These are phyloP conservation scores for Chromis chromis DNA, from an alignment of 2,797 vertebrate species.

Conservation along the genomic window DNA sequence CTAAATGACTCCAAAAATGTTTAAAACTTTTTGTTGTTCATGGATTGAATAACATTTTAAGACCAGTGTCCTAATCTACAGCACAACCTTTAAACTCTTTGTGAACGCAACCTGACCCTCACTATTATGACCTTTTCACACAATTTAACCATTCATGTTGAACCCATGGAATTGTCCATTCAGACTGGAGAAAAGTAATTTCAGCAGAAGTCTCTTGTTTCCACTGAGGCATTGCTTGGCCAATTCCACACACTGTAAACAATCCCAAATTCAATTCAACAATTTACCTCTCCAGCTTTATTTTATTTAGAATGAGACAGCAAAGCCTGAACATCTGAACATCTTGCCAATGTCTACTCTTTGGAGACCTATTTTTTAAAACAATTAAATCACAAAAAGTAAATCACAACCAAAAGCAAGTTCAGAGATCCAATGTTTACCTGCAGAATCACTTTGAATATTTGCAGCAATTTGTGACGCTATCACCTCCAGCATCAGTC, in stretches of 20 bases:
- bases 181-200: slow-evolving; percentile 16
- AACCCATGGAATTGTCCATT: slow-evolving; percentile 9
- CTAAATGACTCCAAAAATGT: slow-evolving; percentile 1
- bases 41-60: not conserved
- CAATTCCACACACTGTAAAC: not conserved
- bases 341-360: not conserved
- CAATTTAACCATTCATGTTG: slow-evolving; percentile 18
- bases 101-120: not conserved
- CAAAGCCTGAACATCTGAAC: not conserved
- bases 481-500: not conserved
- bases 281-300: not conserved
- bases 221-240: slow-evolving; percentile 6
- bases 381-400: not conserved
- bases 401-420: not conserved
- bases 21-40: not conserved
- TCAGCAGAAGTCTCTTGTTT: slow-evolving; percentile 1
- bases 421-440: not conserved
- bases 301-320: not conserved
- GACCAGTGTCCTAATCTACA: slow-evolving; percentile 4
- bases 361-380: not conserved
- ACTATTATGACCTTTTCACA: slow-evolving; percentile 15
- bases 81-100: slow-evolving; percentile 25
- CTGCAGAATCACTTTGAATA: not conserved
- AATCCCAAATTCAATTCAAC: slow-evolving; percentile 16
- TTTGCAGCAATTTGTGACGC: not conserved